Conservation (phyloP, 2,113 vertebrate genomes). For the Corvus moneduloides region DNA sequence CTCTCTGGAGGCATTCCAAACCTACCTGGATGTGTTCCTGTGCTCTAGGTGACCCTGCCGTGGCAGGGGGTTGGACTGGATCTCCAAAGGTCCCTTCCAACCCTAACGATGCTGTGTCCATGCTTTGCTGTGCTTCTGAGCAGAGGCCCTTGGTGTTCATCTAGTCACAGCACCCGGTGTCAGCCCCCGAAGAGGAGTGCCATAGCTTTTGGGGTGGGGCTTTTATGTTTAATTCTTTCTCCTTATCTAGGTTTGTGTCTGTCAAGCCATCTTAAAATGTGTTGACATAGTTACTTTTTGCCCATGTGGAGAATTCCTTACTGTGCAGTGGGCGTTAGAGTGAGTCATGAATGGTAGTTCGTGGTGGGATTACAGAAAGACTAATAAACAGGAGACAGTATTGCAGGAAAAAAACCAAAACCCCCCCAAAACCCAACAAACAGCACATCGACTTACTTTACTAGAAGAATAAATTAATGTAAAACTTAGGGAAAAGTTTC, state of each 20-base stretch:
- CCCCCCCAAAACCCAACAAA: neutral
- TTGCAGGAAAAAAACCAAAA: neutral
- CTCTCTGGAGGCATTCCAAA: neutral
- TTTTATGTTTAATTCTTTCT: neutral
- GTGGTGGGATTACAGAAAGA: neutral
- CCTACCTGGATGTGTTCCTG: neutral
- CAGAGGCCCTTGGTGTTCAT: neutral
- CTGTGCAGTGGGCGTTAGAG: no score
- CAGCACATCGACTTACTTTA: neutral
- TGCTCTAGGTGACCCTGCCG: neutral
- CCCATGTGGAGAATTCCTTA: fast-evolving
- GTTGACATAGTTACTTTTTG: neutral
- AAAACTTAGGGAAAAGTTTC: neutral
- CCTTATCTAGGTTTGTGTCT: no score
- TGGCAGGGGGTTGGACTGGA: neutral
- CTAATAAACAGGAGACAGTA: neutral
- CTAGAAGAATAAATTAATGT: neutral
- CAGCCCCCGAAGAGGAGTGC: fast-evolving
- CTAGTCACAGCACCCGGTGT: no score
- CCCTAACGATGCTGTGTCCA: neutral
- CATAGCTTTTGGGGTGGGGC: fast-evolving
- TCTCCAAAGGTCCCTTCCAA: neutral
- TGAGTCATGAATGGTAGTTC: fast-evolving
- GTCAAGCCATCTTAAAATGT: neutral
- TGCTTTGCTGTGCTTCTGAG: fast-evolving